Evolutionary conservation across 2,797 vertebrate species (phyloP).

Genomic region (Aeoliscus strigatus): DNA sequence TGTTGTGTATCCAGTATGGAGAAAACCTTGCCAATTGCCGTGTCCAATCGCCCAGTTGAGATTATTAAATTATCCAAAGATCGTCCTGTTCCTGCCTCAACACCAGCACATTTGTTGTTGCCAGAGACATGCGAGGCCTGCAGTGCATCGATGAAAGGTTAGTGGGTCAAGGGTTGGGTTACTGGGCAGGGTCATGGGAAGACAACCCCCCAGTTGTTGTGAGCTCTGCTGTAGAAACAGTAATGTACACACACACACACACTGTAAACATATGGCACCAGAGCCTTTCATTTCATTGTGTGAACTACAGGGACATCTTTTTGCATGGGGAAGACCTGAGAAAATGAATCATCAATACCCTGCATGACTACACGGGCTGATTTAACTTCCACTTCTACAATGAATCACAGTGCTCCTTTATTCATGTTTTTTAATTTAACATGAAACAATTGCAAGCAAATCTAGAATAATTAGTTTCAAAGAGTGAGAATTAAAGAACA

Average conservation of each 20-base stretch:
- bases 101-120: conserved; percentile 20
- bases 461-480: conserved; percentile 69
- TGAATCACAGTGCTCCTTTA: conserved; percentile 49
- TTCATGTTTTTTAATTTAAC: conserved; percentile 44
- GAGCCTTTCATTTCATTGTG: conserved; percentile 33
- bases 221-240: conserved; percentile 8
- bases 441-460: conserved; percentile 63
- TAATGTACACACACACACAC: conserved; percentile 5
- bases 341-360: conserved; percentile 63
- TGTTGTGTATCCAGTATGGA: conserved; percentile 17
- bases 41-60: conserved; percentile 27
- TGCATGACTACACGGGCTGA: conserved; percentile 54
- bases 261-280: not conserved
- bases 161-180: conserved; percentile 27
- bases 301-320: conserved; percentile 38
- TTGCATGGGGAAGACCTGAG: conserved; percentile 39
- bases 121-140: conserved; percentile 14
- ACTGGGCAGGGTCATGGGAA: conserved; percentile 31
- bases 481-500: conserved; percentile 53
- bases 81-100: conserved; percentile 16
- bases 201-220: conserved; percentile 28
- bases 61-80: conserved; percentile 25
- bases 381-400: conserved; percentile 52
- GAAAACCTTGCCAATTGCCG: conserved; percentile 13
- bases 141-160: conserved; percentile 30